Percentiles rank a stretch among this genome's conserved stretches.
phyloP scores from a whole-genome alignment of 2,888 invertebrate genomes.

The Athalia circularis region DNA sequence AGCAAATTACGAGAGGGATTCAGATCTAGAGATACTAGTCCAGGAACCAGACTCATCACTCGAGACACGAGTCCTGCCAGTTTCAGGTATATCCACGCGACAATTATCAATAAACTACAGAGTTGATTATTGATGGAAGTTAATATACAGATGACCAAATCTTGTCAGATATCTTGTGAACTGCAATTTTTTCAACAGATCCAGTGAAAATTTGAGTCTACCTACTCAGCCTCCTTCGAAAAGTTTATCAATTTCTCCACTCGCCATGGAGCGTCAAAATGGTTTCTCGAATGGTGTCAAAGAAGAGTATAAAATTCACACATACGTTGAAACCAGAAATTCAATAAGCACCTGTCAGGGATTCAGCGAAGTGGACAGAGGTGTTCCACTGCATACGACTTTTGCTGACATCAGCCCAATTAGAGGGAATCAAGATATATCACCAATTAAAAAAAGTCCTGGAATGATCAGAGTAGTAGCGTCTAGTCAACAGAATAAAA shows the following conservation, averaged over 20 bases:
- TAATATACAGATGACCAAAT: too few species aligned
- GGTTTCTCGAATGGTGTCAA: conserved; percentile 69
- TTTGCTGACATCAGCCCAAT: conserved; percentile 67
- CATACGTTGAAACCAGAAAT: conserved; percentile 60
- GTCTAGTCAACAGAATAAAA: conserved; percentile 66
- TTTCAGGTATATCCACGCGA: conserved; percentile 61
- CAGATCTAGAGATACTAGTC: conserved; percentile 72
- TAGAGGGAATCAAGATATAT: conserved; percentile 50
- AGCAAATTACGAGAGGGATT: conserved; percentile 84
- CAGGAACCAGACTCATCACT: conserved; percentile 69
- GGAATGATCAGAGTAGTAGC: conserved; percentile 60
- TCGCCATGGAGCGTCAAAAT: conserved; percentile 72
- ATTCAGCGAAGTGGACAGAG: conserved; percentile 69
- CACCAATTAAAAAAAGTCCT: conserved; percentile 57
- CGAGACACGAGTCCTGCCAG: conserved; percentile 70
- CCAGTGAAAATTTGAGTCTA: conserved; percentile 68
- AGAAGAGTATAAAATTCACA: conserved; percentile 66
- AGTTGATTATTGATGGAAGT: too few species aligned
- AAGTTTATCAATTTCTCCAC: conserved; percentile 71
- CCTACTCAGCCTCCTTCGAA: conserved; percentile 64
- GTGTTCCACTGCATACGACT: conserved; percentile 56
- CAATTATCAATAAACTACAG: background rate
- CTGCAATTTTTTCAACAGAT: conserved; percentile 55
- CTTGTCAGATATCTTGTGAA: background rate
- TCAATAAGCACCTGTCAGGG: conserved; percentile 63